Evolutionary conservation across 2,797 vertebrate genomes (phyloP).

Genomic region (Gadopsis bispinosus): DNA sequence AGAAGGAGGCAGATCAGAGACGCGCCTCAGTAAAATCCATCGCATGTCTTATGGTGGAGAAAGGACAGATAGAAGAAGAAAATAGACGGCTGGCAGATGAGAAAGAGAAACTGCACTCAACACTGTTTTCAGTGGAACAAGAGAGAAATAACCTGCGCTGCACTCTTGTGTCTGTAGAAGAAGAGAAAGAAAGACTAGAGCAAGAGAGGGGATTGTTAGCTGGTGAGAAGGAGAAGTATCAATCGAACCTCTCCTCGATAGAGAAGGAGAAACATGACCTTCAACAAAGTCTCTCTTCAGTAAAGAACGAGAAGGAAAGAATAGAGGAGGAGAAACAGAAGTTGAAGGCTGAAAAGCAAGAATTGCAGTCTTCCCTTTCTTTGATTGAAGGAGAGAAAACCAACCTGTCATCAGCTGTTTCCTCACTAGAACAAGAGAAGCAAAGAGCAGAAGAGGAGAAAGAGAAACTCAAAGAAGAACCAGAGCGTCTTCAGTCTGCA

Average conservation of each 20-base stretch:
- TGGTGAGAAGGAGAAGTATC: slow-evolving; percentile 53
- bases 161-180: slow-evolving; percentile 38
- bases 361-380: slow-evolving; percentile 55
- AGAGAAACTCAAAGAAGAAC: slow-evolving; percentile 52
- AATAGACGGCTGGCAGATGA: slow-evolving; percentile 51
- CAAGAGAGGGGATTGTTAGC: slow-evolving; percentile 25
- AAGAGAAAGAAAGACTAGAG: slow-evolving; percentile 54
- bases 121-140: slow-evolving; percentile 46
- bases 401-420: slow-evolving; percentile 43
- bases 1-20: slow-evolving; percentile 43
- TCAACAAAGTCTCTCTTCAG: slow-evolving; percentile 45
- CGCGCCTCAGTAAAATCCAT: slow-evolving; percentile 56
- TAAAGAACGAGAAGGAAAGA: slow-evolving; percentile 55
- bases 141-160: slow-evolving; percentile 53
- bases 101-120: slow-evolving; percentile 45
- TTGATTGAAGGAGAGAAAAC: slow-evolving; percentile 57
- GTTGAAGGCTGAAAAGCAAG: slow-evolving; percentile 51
- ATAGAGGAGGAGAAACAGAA: slow-evolving; percentile 51
- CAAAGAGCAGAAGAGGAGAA: slow-evolving; percentile 48
- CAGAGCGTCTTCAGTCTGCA: slow-evolving; percentile 50
- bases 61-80: slow-evolving; percentile 44
- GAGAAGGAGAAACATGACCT: slow-evolving; percentile 57
- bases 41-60: slow-evolving; percentile 51
- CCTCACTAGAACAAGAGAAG: slow-evolving; percentile 63
- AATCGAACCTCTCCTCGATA: slow-evolving; percentile 24